These are phyloP conservation scores for Nematopogon swammerdamellus DNA, from an alignment of 2,888 invertebrate species.

Conservation along the genomic window DNA sequence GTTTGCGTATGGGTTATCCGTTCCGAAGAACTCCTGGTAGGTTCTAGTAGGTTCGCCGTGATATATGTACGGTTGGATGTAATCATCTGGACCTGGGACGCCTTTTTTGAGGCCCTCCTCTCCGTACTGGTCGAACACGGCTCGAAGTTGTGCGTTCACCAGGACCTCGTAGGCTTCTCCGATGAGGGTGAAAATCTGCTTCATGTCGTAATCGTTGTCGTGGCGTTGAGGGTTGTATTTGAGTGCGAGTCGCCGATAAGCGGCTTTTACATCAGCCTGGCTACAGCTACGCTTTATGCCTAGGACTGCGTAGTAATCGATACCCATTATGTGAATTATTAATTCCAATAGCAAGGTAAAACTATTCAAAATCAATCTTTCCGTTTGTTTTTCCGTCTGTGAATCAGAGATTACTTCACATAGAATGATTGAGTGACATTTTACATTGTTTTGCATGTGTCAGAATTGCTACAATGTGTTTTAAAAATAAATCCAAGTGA, in stretches of 20 bases:
- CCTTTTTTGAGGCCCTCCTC: constrained; percentile 84
- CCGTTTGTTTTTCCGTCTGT: too few species aligned
- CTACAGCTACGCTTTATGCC: constrained; percentile 63
- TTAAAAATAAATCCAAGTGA: too few species aligned
- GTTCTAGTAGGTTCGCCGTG: constrained; percentile 76
- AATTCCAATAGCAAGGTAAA: too few species aligned
- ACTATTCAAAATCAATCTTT: too few species aligned
- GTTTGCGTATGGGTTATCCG: constrained; percentile 77
- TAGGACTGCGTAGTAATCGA: constrained; percentile 77
- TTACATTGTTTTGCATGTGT: too few species aligned
- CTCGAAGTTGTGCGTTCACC: constrained; percentile 61
- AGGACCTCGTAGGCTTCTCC: constrained; percentile 81
- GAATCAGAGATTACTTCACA: too few species aligned
- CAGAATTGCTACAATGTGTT: too few species aligned
- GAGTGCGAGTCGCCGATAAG: constrained; percentile 57
- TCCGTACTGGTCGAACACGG: constrained; percentile 87
- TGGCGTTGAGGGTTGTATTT: constrained; percentile 60
- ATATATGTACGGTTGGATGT: constrained; percentile 72
- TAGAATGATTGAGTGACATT: too few species aligned
- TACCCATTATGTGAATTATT: constrained; percentile 59
- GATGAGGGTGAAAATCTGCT: constrained; percentile 58
- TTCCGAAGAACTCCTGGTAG: constrained; percentile 80
- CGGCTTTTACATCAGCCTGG: constrained; percentile 68
- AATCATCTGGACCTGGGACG: constrained; percentile 65
- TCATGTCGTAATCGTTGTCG: constrained; percentile 38